These are phyloP conservation scores for Pyrgilauda ruficollis DNA, from an alignment of 2,113 vertebrate species.

Conservation along the genomic window DNA sequence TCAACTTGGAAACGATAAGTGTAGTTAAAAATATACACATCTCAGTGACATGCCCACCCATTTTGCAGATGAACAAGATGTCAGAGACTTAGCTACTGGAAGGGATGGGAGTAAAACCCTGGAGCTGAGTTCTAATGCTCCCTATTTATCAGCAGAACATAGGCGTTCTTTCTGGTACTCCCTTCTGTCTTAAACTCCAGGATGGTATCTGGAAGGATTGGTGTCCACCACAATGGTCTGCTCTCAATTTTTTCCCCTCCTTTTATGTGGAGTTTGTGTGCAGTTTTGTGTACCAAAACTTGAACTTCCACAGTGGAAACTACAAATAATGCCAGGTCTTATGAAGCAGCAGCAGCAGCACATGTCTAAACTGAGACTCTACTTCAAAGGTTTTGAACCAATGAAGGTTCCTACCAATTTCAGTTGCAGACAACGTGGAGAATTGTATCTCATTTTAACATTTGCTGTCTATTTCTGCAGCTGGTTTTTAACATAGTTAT, in stretches of 20 bases:
- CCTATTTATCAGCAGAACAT: neutral
- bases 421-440: neutral
- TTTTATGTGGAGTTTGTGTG: neutral
- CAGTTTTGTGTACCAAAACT: neutral
- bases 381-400: neutral
- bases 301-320: neutral
- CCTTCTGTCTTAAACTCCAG: neutral
- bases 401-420: neutral
- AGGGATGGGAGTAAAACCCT: neutral
- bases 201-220: neutral
- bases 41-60: neutral
- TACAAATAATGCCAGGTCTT: neutral
- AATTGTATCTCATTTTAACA: neutral
- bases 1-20: neutral
- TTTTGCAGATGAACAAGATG: neutral
- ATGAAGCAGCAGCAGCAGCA: neutral
- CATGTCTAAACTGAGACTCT: neutral
- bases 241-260: neutral
- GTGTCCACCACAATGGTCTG: neutral
- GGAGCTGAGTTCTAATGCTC: neutral
- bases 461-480: neutral
- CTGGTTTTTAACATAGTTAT: neutral
- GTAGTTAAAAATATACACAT: neutral
- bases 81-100: neutral
- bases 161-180: neutral